Evolutionary conservation across 1,140 invertebrate genomes (phyloP).

Genomic region (Parasteatoda tepidariorum): DNA sequence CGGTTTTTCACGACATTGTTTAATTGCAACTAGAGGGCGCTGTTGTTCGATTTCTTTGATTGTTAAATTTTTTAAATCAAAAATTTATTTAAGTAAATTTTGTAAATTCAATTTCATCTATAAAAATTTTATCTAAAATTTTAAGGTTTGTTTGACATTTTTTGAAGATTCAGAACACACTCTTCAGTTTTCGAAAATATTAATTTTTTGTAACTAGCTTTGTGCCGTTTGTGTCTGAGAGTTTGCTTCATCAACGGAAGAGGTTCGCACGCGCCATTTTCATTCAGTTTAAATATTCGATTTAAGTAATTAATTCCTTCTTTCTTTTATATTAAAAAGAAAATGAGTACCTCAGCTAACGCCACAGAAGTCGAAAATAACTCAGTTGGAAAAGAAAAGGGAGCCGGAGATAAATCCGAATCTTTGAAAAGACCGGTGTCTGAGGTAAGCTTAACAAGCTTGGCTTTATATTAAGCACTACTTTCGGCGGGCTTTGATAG

Average conservation of each 20-base stretch:
- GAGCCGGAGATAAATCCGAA: slow-evolving; percentile 46
- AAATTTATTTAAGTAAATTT: too few relatives aligned
- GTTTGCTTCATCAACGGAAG: slow-evolving; percentile 54
- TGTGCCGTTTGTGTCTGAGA: slow-evolving; percentile 54
- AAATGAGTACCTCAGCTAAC: slow-evolving; percentile 41
- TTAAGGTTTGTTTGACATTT: too few relatives aligned
- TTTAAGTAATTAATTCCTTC: slow-evolving; percentile 38
- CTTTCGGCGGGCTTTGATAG: slow-evolving; percentile 30
- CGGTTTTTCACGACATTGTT: too few relatives aligned
- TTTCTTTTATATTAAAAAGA: slow-evolving; percentile 46
- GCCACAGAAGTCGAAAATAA: slow-evolving; percentile 41
- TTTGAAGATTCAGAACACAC: too few relatives aligned
- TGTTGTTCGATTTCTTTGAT: too few relatives aligned
- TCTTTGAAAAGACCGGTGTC: slow-evolving; percentile 51
- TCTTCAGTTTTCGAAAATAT: too few relatives aligned
- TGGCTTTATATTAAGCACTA: slow-evolving; percentile 9
- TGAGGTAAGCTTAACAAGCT: slow-evolving; percentile 26
- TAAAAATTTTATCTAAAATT: too few relatives aligned
- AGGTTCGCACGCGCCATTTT: slow-evolving; percentile 58
- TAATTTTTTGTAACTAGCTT: slow-evolving; percentile 3
- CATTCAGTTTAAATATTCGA: slow-evolving; percentile 33
- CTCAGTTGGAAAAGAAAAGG: slow-evolving; percentile 50
- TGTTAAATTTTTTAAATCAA: too few relatives aligned
- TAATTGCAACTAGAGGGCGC: too few relatives aligned
- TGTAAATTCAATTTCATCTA: too few relatives aligned